Base-by-base conservation (phyloP, 2,888 invertebrate species). In the Antitype chi region DNA sequence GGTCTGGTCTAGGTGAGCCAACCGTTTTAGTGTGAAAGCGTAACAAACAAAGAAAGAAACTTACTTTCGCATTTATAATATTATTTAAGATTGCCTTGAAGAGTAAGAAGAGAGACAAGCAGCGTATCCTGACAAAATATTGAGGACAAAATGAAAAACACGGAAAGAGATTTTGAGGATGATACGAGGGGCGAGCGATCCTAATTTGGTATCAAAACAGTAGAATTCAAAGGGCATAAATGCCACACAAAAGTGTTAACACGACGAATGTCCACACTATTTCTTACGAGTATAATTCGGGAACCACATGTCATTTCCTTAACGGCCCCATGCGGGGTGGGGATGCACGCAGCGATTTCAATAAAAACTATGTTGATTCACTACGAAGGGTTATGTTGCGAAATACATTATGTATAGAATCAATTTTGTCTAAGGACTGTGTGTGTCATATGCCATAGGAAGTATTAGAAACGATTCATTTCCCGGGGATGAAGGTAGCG, bases 231-330 rank as follows among this genome's bases (percentile, higher is more conserved):
- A 64, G n/a, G 5, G 63, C 20, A 43, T 55, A 28, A 77, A 43
- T 60, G n/a, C 38, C 25, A 63, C 13, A 28, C n/a, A 7, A 15
- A 47, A 28, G 20, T 20, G 49, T 23, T 25, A 55, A 53, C n/a
- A 23, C n/a, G 2, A 25, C 70, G 69, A 78, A 57, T 88, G 84
- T 95, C 96, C 92, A 90, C 70, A 86, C 43, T 84, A 88, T 80
- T 43, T 82, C 90, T 90, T 83, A 85, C 91, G 60, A 82, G 87
- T 88, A 91, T 90, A 94, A 94, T 95, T 96, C 91, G 95, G 93
- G 94, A 92, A 95, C 95, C 96, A 96, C 95, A 96, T 96, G 96
- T 96, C 95, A 95, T 95, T 96, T 96, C 96, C 96, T 96, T 93
- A 94, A 88, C 82, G 91, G 92, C 91, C 93, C 93, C 93, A 92